A percentile compares a stretch with the other conserved stretches of the same genome.
Conservation (phyloP, 2,888 invertebrate genomes). For the Linyphia triangularis region DNA sequence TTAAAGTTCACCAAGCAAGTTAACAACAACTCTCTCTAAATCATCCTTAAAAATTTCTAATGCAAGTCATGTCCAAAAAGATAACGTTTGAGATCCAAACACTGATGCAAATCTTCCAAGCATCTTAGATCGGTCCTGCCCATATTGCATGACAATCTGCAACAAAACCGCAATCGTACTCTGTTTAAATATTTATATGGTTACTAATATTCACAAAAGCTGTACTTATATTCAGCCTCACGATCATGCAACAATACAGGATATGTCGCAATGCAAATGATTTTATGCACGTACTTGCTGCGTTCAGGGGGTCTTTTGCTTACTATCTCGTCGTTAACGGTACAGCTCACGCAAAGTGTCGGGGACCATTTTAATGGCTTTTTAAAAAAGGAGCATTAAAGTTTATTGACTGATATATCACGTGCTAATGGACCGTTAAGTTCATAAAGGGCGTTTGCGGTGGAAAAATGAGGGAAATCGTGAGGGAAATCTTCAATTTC, state of each 20-base stretch:
- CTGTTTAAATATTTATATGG: background rate
- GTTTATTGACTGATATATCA: conserved; percentile 50
- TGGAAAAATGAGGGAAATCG: background rate
- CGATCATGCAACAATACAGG: background rate
- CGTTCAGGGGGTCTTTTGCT: background rate
- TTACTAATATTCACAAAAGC: background rate
- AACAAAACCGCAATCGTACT: background rate
- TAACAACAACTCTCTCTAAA: too few relatives aligned
- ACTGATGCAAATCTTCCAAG: too few relatives aligned
- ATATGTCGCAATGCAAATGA: background rate
- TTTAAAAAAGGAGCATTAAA: conserved; percentile 37
- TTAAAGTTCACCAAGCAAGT: too few relatives aligned
- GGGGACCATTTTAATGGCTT: conserved; percentile 49
- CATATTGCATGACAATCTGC: background rate
- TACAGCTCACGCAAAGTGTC: conserved; percentile 35
- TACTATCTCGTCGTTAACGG: conserved; percentile 22
- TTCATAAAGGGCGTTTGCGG: background rate
- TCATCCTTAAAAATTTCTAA: too few relatives aligned
- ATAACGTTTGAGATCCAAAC: too few relatives aligned
- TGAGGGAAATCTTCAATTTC: conserved; percentile 7
- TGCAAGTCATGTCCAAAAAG: too few relatives aligned
- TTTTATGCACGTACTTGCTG: background rate
- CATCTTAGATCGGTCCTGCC: too few relatives aligned
- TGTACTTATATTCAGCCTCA: background rate
- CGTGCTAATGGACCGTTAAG: conserved; percentile 58